A percentile compares a stretch with the other conserved stretches of the same genome.
phyloP scores from a whole-genome alignment of 2,113 vertebrate species.

The Himantopus leucocephalus region DNA sequence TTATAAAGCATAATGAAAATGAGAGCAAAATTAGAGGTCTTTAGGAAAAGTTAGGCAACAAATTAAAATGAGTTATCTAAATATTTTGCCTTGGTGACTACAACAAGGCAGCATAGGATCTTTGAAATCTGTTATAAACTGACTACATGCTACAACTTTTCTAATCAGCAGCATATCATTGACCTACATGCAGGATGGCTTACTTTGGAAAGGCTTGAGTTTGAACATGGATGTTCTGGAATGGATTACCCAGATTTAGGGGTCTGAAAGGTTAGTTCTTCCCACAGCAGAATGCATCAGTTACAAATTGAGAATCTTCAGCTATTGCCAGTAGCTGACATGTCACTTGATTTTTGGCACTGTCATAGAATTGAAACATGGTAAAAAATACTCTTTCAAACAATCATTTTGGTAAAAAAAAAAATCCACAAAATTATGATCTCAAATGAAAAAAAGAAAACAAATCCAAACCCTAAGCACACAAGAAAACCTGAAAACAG shows the following conservation, averaged over 20 bases:
- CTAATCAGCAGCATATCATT: neutral
- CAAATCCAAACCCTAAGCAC: neutral
- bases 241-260: neutral
- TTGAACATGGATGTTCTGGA: neutral
- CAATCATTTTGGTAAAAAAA: neutral
- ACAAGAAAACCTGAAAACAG: neutral
- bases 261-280: neutral
- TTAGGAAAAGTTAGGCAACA: neutral
- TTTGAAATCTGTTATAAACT: neutral
- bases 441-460: neutral
- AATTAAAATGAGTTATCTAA: neutral
- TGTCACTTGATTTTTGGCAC: neutral
- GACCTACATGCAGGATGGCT: neutral
- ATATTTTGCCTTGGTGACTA: neutral
- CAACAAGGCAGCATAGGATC: neutral
- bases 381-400: neutral
- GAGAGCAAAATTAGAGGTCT: neutral
- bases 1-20: neutral
- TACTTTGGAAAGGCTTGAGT: neutral
- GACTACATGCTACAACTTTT: neutral
- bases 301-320: neutral
- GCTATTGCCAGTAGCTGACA: neutral
- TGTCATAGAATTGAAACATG: neutral
- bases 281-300: neutral
- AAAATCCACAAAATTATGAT: neutral